Percentiles rank a stretch among this genome's conserved stretches.
Evolutionary conservation across 2,888 invertebrate species (phyloP).

Genomic region (Brachyopa scutellaris): DNA sequence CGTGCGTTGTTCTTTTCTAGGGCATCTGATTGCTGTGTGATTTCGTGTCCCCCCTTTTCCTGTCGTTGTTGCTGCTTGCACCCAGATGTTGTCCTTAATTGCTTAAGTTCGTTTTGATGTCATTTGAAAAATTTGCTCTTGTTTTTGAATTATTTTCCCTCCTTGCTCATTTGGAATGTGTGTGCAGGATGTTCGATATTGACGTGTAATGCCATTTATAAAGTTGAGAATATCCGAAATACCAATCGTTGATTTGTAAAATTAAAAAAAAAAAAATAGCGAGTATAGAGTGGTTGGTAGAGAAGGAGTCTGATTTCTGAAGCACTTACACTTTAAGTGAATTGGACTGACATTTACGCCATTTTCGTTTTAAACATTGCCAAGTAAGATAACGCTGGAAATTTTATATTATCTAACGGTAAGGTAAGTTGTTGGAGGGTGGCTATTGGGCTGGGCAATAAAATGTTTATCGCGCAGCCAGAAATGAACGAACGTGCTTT

Average conservation of each 20-base stretch:
- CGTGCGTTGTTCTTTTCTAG: slow-evolving; percentile 68
- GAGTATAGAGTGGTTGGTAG: too few relatives aligned
- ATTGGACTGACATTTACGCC: too few relatives aligned
- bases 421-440: too few relatives aligned
- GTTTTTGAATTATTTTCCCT: neutral
- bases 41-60: slow-evolving; percentile 26
- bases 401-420: too few relatives aligned
- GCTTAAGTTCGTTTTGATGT: slow-evolving; percentile 70
- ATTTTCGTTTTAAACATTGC: too few relatives aligned
- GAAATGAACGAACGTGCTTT: too few relatives aligned
- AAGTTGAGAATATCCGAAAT: neutral
- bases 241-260: neutral
- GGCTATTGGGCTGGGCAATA: too few relatives aligned
- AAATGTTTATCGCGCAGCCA: too few relatives aligned
- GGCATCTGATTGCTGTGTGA: slow-evolving; percentile 70
- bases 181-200: slow-evolving; percentile 1
- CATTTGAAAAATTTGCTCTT: slow-evolving; percentile 52
- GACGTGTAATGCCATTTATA: slow-evolving; percentile 35
- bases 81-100: slow-evolving; percentile 67
- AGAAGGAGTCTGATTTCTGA: too few relatives aligned
- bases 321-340: too few relatives aligned
- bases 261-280: too few relatives aligned
- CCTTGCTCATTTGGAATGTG: neutral
- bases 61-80: slow-evolving; percentile 41
- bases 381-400: too few relatives aligned